Evolutionary conservation across 2,113 vertebrate genomes (phyloP).

Genomic region (Chrysochloris asiatica): DNA sequence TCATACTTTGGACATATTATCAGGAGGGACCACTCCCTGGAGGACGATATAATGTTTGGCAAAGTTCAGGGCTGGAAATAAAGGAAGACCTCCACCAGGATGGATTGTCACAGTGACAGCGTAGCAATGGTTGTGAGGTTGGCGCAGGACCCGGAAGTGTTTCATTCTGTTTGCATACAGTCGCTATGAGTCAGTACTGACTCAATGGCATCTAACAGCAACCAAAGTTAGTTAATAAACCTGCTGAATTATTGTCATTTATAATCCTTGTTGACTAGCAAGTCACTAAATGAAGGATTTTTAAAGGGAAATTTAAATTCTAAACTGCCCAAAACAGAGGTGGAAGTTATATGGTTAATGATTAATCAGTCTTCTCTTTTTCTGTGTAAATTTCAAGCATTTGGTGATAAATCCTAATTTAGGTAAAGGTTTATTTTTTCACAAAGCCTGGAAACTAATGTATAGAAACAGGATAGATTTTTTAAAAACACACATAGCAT

Average conservation of each 20-base stretch:
- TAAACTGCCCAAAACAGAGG: not conserved
- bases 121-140: too few relatives aligned
- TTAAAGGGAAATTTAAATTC: not conserved
- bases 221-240: not conserved
- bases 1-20: too few relatives aligned
- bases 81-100: too few relatives aligned
- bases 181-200: too few relatives aligned
- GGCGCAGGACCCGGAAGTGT: too few relatives aligned
- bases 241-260: not conserved
- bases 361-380: not conserved
- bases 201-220: too few relatives aligned
- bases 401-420: conserved; percentile 13
- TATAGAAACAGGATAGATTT: not conserved
- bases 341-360: not conserved
- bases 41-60: too few relatives aligned
- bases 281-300: not conserved
- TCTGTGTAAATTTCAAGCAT: not conserved
- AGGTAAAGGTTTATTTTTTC: conserved; percentile 43
- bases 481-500: not conserved
- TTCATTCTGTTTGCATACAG: too few relatives aligned
- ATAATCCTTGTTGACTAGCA: not conserved
- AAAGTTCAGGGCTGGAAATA: too few relatives aligned
- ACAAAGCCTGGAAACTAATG: not conserved
- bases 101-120: too few relatives aligned
- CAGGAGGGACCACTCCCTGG: too few relatives aligned